Evolutionary conservation across 2,888 invertebrate genomes (phyloP), one percentile per base, ranked within the genome.

Genomic region (Drosophila stalkeri): DNA sequence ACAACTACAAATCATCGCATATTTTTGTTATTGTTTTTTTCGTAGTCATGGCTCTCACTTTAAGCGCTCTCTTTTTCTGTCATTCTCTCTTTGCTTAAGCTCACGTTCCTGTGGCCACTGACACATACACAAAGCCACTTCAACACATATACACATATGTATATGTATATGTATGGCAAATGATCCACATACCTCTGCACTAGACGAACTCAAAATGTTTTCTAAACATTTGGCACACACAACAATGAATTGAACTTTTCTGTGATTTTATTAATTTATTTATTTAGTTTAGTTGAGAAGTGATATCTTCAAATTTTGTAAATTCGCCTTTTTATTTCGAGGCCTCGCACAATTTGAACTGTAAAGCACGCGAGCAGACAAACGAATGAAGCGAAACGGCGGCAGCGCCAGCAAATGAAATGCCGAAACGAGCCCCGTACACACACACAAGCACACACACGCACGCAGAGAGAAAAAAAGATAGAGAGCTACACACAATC

Each of bases 331-430:
- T 14, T 44, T 23, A 11, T 41, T 14, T 52, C 43, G 27, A 55
- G 59, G 65, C 67, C 63, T 57, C 57, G 44, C 68, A 56, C 66
- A 77, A 43, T 73, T 74, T 66, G 75, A 85, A 89, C 85, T 62
- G 90, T 83, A 86, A 86, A 75, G 86, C 85, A 90, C 87, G 84
- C 84, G 84, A 85, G 84, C 89, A 90, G 72, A 64, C 84, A 85
- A 85, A 83, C 85, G 85, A 85, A 85, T 85, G 84, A 84, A 84
- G 90, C 90, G 84, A 90, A 86, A 89, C 89, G 81, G 90, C 90
- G 77, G 72, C 80, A 65, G 69, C 72, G 74, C 66, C 66, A 86
- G 70, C 75, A 80, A 89, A 83, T 86, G 77, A 90, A 89, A 90
- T 80, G 86, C 90, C 81, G 86, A 89, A 73, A 85, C 73, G 60